A percentile compares a stretch with the other conserved stretches of the same genome.
These are phyloP conservation scores for Diceros bicornis DNA, from an alignment of 2,797 vertebrate genomes.

Conservation along the genomic window DNA sequence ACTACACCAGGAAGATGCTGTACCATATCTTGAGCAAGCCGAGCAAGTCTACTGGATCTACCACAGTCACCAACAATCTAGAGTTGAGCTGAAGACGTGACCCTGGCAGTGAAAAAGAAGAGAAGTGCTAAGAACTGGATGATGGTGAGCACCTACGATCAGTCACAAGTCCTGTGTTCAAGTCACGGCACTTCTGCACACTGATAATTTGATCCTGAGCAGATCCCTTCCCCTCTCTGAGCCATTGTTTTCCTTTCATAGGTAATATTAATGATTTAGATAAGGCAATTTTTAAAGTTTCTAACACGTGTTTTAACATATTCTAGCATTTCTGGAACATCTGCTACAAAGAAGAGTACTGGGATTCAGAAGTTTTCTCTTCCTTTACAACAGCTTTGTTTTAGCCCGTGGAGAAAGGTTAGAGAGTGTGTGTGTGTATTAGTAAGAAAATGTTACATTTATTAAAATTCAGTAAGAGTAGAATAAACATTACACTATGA, in stretches of 20 bases:
- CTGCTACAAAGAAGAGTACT: conserved; percentile 16
- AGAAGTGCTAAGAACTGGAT: not conserved
- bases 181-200: not conserved
- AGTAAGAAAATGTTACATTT: not conserved
- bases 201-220: not conserved
- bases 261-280: not conserved
- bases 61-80: not conserved
- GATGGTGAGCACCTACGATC: fast-evolving
- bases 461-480: conserved; percentile 62
- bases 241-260: not conserved
- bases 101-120: not conserved
- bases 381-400: conserved; percentile 51
- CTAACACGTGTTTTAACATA: conserved; percentile 12
- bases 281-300: not conserved
- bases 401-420: not conserved
- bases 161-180: not conserved
- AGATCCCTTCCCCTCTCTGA: not conserved
- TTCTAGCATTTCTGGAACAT: conserved; percentile 44
- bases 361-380: not conserved
- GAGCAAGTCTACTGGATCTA: not conserved
- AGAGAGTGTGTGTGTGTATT: not conserved
- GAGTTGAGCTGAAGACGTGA: not conserved
- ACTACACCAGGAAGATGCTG: not conserved
- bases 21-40: not conserved
- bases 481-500: not conserved